A percentile compares a stretch with the other conserved stretches of the same genome.
These are phyloP conservation scores for Noctuana brunneofusca DNA, from an alignment of 2,888 invertebrate genomes.

Conservation along the genomic window DNA sequence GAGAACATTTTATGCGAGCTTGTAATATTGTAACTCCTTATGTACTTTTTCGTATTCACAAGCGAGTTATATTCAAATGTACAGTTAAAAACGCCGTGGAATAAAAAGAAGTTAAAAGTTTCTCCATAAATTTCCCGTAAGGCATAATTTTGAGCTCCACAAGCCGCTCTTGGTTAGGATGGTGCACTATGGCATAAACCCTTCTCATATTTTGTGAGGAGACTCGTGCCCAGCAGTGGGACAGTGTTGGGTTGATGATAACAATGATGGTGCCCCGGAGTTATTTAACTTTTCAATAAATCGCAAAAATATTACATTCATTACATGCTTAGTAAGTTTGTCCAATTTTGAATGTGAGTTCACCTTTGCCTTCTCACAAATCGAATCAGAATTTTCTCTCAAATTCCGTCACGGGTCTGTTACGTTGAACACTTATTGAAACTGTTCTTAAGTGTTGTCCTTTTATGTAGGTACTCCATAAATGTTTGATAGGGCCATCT, in stretches of 20 bases:
- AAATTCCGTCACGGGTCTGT: conserved; percentile 53
- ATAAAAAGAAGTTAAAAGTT: too few relatives aligned
- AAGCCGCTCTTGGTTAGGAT: too few relatives aligned
- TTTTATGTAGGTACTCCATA: conserved; percentile 82
- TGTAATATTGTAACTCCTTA: conserved; percentile 46
- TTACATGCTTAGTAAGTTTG: neutral
- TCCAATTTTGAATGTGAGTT: neutral
- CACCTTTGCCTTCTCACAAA: conserved; percentile 34
- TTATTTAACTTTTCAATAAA: too few relatives aligned
- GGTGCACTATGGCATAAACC: too few relatives aligned
- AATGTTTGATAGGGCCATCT: conserved; percentile 83
- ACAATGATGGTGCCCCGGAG: too few relatives aligned
- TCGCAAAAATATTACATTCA: neutral
- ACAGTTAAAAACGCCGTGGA: too few relatives aligned
- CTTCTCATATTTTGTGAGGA: too few relatives aligned
- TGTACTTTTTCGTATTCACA: conserved; percentile 15
- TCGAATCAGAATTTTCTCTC: conserved; percentile 37
- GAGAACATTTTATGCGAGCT: conserved; percentile 48
- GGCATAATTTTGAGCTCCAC: too few relatives aligned
- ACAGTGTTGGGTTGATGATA: too few relatives aligned
- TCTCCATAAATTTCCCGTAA: too few relatives aligned
- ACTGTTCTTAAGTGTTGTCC: conserved; percentile 81
- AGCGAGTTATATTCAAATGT: too few relatives aligned
- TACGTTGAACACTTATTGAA: conserved; percentile 77
- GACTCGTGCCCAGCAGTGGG: too few relatives aligned